These are phyloP conservation scores for Drosophila monieri DNA, from an alignment of 2,888 invertebrate species.

Conservation along the genomic window DNA sequence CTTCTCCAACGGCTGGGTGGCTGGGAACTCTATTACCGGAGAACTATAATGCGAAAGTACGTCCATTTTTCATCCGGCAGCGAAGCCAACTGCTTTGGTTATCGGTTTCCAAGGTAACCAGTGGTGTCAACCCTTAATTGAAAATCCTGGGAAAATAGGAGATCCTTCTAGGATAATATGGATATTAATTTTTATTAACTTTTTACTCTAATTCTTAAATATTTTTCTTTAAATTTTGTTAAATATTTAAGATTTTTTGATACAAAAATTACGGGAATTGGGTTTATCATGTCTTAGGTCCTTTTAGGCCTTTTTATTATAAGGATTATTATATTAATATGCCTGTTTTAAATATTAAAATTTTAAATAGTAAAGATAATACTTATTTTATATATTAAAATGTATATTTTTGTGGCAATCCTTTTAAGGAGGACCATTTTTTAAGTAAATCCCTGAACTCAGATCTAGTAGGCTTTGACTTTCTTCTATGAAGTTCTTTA, in stretches of 20 bases:
- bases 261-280: too few species aligned
- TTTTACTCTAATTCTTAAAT: background rate
- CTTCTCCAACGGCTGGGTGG: conserved; percentile 83
- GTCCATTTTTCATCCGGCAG: conserved; percentile 68
- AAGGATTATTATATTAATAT: too few species aligned
- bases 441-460: background rate
- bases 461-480: background rate
- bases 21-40: conserved; percentile 85
- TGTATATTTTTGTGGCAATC: conserved; percentile 87
- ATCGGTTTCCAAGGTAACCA: conserved; percentile 5
- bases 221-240: too few species aligned
- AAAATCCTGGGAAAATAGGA: background rate
- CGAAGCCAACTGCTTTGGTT: conserved; percentile 6
- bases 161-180: background rate
- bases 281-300: too few species aligned
- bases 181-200: background rate
- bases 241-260: too few species aligned
- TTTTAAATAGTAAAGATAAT: too few species aligned
- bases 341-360: too few species aligned
- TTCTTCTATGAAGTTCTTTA: background rate
- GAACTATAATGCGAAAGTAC: conserved; percentile 84
- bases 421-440: conserved; percentile 1
- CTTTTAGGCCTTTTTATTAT: too few species aligned
- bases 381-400: background rate
- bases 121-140: background rate